These are phyloP conservation scores for Merodon equestris DNA, from an alignment of 2,888 invertebrate genomes.

Conservation along the genomic window DNA sequence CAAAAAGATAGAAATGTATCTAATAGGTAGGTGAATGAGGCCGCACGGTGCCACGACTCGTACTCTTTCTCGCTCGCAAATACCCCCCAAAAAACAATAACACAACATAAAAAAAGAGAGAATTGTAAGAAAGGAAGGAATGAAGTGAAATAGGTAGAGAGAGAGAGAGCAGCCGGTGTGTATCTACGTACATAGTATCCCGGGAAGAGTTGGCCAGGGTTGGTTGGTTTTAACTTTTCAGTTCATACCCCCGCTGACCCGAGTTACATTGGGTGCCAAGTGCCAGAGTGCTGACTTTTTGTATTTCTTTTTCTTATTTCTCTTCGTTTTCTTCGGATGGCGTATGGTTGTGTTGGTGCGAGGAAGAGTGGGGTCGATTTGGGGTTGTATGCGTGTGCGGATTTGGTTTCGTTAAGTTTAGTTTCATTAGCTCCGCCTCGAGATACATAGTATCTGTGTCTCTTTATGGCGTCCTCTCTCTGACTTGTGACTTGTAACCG, in stretches of 20 bases:
- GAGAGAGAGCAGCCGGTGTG: constrained; percentile 51
- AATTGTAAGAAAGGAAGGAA: constrained; percentile 37
- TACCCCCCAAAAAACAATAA: constrained; percentile 25
- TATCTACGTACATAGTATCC: constrained; percentile 44
- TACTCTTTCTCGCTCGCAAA: constrained; percentile 67
- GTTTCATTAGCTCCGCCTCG: constrained; percentile 60
- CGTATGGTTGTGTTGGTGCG: constrained; percentile 22
- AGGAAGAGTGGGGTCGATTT: constrained; percentile 57
- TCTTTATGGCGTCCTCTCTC: too few species aligned
- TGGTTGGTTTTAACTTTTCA: constrained; percentile 72
- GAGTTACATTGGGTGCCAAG: constrained; percentile 70
- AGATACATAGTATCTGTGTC: constrained; percentile 41
- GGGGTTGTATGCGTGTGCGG: constrained; percentile 9
- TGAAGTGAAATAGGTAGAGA: constrained; percentile 57
- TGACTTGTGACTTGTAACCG: not conserved
- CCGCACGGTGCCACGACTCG: constrained; percentile 57
- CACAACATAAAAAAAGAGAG: constrained; percentile 11
- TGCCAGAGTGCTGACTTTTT: constrained; percentile 70
- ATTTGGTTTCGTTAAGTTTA: constrained; percentile 58
- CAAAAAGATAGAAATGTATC: constrained; percentile 65
- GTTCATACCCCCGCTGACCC: constrained; percentile 69
- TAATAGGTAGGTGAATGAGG: constrained; percentile 68
- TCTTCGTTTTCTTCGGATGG: not conserved
- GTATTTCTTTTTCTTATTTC: constrained; percentile 60
- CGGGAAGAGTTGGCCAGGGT: constrained; percentile 72